A percentile compares a stretch with the other conserved stretches of the same genome.
Evolutionary conservation across 2,113 vertebrate genomes (phyloP).

Genomic region (Mesitornis unicolor): DNA sequence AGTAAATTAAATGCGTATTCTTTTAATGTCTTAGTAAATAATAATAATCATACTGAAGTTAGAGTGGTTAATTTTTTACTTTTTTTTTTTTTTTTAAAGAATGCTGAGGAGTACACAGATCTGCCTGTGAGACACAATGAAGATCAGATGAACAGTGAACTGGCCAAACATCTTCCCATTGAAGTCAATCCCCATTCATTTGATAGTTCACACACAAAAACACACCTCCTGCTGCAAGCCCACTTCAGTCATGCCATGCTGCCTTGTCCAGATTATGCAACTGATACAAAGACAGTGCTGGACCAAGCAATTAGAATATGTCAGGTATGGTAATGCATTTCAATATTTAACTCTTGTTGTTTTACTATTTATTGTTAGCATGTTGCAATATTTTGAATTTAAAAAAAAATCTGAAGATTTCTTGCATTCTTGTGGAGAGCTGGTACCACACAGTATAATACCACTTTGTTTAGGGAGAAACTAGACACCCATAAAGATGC

Average conservation of each 20-base stretch:
- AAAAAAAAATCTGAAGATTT: background rate
- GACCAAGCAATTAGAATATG: conserved; percentile 95
- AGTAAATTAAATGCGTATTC: background rate
- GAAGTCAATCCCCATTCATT: conserved; percentile 91
- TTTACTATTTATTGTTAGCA: background rate
- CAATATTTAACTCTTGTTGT: background rate
- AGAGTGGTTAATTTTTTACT: background rate
- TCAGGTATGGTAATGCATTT: conserved; percentile 80
- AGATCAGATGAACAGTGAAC: conserved; percentile 94
- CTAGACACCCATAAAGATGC: background rate
- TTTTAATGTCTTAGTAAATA: background rate
- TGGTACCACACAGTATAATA: fast-evolving
- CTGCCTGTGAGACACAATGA: conserved; percentile 97
- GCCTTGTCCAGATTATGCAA: conserved; percentile 92
- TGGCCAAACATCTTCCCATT: conserved; percentile 89
- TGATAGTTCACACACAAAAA: conserved; percentile 96
- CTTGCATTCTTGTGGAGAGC: background rate
- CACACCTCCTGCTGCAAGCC: conserved; percentile 92
- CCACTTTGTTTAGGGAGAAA: background rate
- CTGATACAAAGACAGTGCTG: conserved; percentile 95
- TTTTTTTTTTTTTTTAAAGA: conserved; percentile 69
- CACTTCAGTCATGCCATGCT: conserved; percentile 88
- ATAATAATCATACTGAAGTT: background rate
- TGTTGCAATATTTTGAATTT: background rate
- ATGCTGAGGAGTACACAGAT: conserved; percentile 93